These are phyloP conservation scores for Acanthosepion lycidas DNA, from an alignment of 2,888 invertebrate genomes.

Conservation along the genomic window DNA sequence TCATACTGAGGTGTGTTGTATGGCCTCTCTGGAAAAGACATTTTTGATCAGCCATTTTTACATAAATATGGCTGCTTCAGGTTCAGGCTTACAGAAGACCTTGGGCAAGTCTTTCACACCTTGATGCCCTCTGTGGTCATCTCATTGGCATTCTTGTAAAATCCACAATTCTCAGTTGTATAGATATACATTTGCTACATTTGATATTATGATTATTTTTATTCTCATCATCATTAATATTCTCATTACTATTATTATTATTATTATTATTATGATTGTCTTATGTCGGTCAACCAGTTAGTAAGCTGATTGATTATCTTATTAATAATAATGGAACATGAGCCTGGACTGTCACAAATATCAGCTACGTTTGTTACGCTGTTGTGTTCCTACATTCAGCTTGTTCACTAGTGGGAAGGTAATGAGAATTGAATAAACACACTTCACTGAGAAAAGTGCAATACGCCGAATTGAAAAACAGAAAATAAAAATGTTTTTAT, in stretches of 20 bases:
- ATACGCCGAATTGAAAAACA: background rate
- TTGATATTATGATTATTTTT: background rate
- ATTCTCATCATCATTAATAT: background rate
- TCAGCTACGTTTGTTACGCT: background rate
- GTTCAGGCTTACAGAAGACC: slow-evolving; percentile 10
- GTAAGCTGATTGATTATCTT: slow-evolving; percentile 5
- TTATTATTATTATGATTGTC: background rate
- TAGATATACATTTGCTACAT: background rate
- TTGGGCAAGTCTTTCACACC: slow-evolving; percentile 23
- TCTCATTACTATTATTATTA: background rate
- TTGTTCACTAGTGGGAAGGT: background rate
- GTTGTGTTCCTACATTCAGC: background rate
- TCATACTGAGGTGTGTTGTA: background rate
- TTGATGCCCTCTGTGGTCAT: background rate
- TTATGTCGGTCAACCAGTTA: background rate
- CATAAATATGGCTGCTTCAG: background rate
- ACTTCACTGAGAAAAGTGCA: slow-evolving; percentile 20
- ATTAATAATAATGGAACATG: background rate
- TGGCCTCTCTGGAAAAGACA: background rate
- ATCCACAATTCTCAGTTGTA: background rate
- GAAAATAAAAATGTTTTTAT: slow-evolving; percentile 21
- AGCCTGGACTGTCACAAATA: background rate
- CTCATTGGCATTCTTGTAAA: background rate
- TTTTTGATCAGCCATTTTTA: background rate
- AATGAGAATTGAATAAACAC: background rate